Base-by-base conservation (phyloP, 2,888 invertebrate genomes). In the Keiferia lycopersicella region DNA sequence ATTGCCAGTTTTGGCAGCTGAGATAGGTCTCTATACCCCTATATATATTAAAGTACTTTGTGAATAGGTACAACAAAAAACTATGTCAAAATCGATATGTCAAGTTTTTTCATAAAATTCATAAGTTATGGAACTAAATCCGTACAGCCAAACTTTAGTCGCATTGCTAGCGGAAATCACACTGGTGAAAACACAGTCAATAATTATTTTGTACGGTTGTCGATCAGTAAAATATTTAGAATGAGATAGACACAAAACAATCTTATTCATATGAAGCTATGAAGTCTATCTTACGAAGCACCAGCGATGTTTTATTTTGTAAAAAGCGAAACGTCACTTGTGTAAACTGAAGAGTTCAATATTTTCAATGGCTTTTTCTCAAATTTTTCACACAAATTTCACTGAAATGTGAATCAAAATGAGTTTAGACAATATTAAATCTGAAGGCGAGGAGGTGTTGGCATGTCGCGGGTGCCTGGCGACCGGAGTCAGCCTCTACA, bases 381-480 rank as follows among this genome's bases (percentile, higher is more conserved):
- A 1, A 8, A 8, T 18, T 18, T 48, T 18, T 48, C 48, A n/a
- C 18, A 14, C 12, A 48, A 2, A 18, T 51, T 51, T 20, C 2
- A 51, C 12, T 51, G 6, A 20, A 18, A 51, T 22, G 51, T 20
- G 30, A 26, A 26, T 56, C 22, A 26, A 26, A 56, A 56, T 56
- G 30, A 26, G 30, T n/a, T 16, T 56, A n/a, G 56, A 56, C 0
- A n/a, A n/a, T 30, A 56, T 56, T 16, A 56, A 56, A 34, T 56
- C n/a, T 26, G 56, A 30, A n/a, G 26, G 22, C 16, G 56, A 56
- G 10, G 30, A n/a, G 56, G 26, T 56, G 30, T 7, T n/a, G n/a
- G 56, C 56, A 10, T 56, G 56, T 26, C 56, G 56, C 10, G 56
- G 56, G n/a, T 56, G 56, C 30, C 10, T 56, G 30, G 56, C 56